Base-by-base conservation (phyloP, 64 coral and sea anemone genomes). In the Pocillopora damicornis region DNA sequence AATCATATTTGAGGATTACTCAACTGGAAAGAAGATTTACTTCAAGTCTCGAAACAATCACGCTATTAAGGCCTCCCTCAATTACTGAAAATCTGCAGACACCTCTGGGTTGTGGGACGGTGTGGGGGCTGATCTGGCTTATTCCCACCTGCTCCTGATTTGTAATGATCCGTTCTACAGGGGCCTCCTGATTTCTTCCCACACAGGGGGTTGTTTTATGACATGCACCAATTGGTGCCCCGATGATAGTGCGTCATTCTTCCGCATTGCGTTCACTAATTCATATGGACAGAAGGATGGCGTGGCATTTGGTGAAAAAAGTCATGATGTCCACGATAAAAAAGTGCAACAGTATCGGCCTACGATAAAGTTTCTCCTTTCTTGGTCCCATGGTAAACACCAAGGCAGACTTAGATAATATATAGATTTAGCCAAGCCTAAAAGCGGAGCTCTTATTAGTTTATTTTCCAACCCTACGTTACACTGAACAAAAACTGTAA, bases 291-390 rank as follows among this genome's bases (percentile, higher is more conserved):
- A 5, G 13, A 63, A 35, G 11, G 80, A 37, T 4, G 80, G 59
- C 0, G 61, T 82, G 30, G 66, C 61, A 15, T 15, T 35, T 11
- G 66, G 66, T 37, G 80, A 58, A 35, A 51, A 61, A 1, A 6
- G 42, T 45, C 42, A 45, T 30, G 9, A 20, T 9, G 59, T 63
- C 11, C 4, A 35, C 17, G 60, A 34, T 22, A 82, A 35, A 15
- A 61, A 10, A n/a, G 60, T 12, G 61, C 17, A 82, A 60, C 59
- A 82, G 80, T 15, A 63, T 82, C 10, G 80, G 80, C 61, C 58
- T 82, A 17, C 59, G 80, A 18, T 82, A 6, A 45, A 45, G 6
- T 45, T n/a, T n/a, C n/a, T n/a, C n/a, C n/a, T n/a, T n/a, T n/a
- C n/a, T n/a, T n/a, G n/a, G n/a, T n/a, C n/a, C n/a, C n/a, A n/a